Percentiles rank a stretch among this genome's conserved stretches.
phyloP scores from a whole-genome alignment of 1,140 invertebrate species.

The Drosophila sp. region DNA sequence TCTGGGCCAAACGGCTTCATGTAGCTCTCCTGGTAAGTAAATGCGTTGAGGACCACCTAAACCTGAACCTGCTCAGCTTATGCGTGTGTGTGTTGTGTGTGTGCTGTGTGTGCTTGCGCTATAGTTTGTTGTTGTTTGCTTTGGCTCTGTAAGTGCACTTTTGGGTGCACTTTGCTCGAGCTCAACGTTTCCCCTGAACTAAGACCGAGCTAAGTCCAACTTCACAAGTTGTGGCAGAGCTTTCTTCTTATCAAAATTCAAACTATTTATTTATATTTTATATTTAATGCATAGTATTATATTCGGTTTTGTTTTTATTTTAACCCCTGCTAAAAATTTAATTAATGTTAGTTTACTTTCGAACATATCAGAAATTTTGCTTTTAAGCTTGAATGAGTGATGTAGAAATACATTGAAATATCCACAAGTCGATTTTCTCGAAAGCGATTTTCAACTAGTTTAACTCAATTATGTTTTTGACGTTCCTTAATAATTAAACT shows the following conservation, averaged over 20 bases:
- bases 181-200: slow-evolving; percentile 55
- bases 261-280: background rate
- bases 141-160: slow-evolving; percentile 73
- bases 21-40: slow-evolving; percentile 88
- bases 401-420: too few relatives aligned
- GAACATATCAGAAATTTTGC: too few relatives aligned
- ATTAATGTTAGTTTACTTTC: too few relatives aligned
- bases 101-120: slow-evolving; percentile 19
- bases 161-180: slow-evolving; percentile 66
- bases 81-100: slow-evolving; percentile 10
- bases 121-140: slow-evolving; percentile 71
- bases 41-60: slow-evolving; percentile 47
- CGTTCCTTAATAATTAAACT: too few relatives aligned
- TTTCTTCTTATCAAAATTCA: background rate
- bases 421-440: too few relatives aligned
- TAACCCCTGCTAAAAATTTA: too few relatives aligned
- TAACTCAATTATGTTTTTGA: too few relatives aligned
- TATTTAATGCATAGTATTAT: background rate
- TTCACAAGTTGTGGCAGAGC: slow-evolving; percentile 7
- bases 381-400: too few relatives aligned
- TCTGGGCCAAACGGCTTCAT: slow-evolving; percentile 94
- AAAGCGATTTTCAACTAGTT: too few relatives aligned
- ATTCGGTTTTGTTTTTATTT: too few relatives aligned
- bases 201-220: slow-evolving; percentile 43
- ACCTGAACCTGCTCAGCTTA: slow-evolving; percentile 26